phyloP scores from a whole-genome alignment of 2,797 vertebrate genomes.

The Paratrypauchen microcephalus region DNA sequence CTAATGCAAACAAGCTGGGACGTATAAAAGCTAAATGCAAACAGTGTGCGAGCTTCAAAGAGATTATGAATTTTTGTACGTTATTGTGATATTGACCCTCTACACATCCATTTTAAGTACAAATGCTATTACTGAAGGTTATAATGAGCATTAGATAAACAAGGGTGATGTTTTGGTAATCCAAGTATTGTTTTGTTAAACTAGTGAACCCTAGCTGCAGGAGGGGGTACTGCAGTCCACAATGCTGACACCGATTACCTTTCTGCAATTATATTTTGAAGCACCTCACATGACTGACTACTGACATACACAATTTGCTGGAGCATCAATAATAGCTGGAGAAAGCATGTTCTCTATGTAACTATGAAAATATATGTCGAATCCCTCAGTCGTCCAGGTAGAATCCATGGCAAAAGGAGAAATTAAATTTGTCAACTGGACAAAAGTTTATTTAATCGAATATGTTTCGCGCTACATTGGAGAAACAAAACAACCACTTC shows the following conservation, averaged over 20 bases:
- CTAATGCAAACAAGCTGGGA: conserved; percentile 51
- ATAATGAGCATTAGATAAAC: conserved; percentile 22
- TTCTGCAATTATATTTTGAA: background rate
- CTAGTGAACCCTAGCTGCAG: background rate
- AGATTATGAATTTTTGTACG: conserved; percentile 33
- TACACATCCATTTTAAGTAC: background rate
- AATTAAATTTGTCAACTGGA: too few species aligned
- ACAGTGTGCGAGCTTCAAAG: conserved; percentile 30
- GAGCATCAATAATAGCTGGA: background rate
- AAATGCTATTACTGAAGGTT: background rate
- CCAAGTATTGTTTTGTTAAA: background rate
- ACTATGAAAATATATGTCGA: too few species aligned
- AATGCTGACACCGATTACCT: background rate
- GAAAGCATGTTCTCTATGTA: too few species aligned
- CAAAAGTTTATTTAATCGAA: too few species aligned
- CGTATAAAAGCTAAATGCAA: conserved; percentile 20
- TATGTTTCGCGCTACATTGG: too few species aligned
- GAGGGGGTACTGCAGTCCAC: too few species aligned
- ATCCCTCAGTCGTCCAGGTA: too few species aligned
- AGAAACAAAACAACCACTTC: too few species aligned
- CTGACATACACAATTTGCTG: background rate
- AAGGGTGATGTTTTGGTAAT: conserved; percentile 36
- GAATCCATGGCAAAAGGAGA: too few species aligned
- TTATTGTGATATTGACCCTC: conserved; percentile 45
- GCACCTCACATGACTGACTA: too few species aligned